A percentile compares a stretch with the other conserved stretches of the same genome.
Conservation (phyloP, 2,888 invertebrate genomes). For the Melinaea menophilus region DNA sequence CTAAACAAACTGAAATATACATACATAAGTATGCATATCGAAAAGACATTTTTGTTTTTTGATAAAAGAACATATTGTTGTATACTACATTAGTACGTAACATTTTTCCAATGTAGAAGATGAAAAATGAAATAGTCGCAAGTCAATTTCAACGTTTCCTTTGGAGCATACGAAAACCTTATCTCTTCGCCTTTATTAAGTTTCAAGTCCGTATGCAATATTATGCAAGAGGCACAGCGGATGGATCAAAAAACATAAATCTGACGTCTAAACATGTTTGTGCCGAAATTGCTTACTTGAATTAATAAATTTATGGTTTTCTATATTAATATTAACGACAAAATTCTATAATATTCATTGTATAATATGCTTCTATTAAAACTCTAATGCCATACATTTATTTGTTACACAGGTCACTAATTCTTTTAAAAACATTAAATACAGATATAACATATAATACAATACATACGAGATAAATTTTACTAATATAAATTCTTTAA, state of each 20-base stretch:
- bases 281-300: constrained; percentile 47
- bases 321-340: constrained; percentile 9
- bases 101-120: constrained; percentile 39
- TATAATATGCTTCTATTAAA: too few species aligned
- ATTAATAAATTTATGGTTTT: constrained; percentile 41
- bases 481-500: too few species aligned
- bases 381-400: constrained; percentile 20
- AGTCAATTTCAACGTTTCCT: constrained; percentile 54
- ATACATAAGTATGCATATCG: too few species aligned
- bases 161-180: constrained; percentile 65
- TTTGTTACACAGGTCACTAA: constrained; percentile 27
- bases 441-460: too few species aligned
- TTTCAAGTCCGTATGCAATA: constrained; percentile 69
- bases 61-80: background rate
- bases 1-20: too few species aligned
- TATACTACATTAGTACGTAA: background rate
- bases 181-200: constrained; percentile 69
- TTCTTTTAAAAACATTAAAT: too few species aligned
- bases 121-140: constrained; percentile 65
- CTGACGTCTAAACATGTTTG: constrained; percentile 70
- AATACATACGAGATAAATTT: too few species aligned
- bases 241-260: constrained; percentile 74
- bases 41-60: background rate
- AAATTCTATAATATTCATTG: too few species aligned
- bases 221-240: constrained; percentile 68